Evolutionary conservation across 2,888 invertebrate species (phyloP).

Genomic region (Vannuccia rotundouncinata): DNA sequence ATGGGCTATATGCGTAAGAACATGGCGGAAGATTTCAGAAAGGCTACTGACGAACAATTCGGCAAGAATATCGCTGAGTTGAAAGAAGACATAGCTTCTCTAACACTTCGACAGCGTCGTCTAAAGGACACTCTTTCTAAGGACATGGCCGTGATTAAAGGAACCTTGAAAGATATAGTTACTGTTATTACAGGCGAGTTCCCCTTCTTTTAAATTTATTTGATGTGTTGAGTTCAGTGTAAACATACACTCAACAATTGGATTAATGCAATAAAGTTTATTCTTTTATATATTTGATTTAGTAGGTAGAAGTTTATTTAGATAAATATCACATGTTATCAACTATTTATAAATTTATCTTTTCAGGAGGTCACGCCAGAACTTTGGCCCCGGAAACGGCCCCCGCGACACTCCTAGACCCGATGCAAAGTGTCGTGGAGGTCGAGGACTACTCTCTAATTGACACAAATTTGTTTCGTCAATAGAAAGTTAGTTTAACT

Average conservation of each 20-base stretch:
- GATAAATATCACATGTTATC: too few relatives aligned
- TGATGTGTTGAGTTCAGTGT: too few relatives aligned
- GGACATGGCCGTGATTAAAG: constrained; percentile 11
- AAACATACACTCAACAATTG: too few relatives aligned
- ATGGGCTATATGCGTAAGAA: neutral
- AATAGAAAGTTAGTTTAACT: too few relatives aligned
- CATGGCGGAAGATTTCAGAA: neutral
- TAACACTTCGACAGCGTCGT: neutral
- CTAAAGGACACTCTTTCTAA: neutral
- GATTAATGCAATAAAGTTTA: too few relatives aligned
- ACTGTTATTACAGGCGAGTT: constrained; percentile 7
- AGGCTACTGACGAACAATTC: neutral
- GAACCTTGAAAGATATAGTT: neutral
- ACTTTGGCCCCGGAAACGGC: neutral
- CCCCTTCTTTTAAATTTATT: too few relatives aligned
- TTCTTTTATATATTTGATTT: too few relatives aligned
- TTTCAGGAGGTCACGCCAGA: neutral
- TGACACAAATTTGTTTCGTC: neutral
- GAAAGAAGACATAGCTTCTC: neutral
- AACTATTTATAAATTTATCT: too few relatives aligned
- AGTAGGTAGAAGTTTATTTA: too few relatives aligned
- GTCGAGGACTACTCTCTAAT: neutral
- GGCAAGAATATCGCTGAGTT: neutral
- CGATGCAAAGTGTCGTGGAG: neutral
- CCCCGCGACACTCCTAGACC: neutral